These are phyloP conservation scores for Mycalesis mineus DNA, from an alignment of 2,888 invertebrate species.

Conservation along the genomic window DNA sequence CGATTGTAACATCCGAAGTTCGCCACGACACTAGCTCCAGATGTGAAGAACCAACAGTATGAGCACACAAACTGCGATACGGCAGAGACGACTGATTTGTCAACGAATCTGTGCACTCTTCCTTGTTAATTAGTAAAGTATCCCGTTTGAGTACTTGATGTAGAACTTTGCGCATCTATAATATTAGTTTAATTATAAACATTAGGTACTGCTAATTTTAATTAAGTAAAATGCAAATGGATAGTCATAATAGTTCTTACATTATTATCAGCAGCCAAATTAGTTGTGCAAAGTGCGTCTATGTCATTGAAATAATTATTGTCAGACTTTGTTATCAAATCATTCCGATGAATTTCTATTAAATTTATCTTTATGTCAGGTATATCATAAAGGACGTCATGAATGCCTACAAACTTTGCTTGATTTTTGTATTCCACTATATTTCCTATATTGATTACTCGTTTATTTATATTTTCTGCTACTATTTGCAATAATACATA, in stretches of 20 bases:
- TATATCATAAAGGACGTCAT: slow-evolving; percentile 23
- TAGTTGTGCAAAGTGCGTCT: slow-evolving; percentile 34
- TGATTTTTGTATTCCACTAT: slow-evolving; percentile 23
- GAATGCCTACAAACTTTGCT: slow-evolving; percentile 24
- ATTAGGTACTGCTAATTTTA: no score
- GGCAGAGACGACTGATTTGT: slow-evolving; percentile 28
- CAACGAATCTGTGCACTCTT: slow-evolving; percentile 18
- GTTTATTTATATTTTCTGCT: slow-evolving; percentile 39
- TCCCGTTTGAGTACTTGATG: slow-evolving; percentile 31
- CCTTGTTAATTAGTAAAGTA: slow-evolving; percentile 36
- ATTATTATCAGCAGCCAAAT: slow-evolving; percentile 34
- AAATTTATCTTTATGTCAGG: slow-evolving; percentile 25
- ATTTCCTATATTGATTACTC: slow-evolving; percentile 34
- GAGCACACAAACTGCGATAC: slow-evolving; percentile 33
- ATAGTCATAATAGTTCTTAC: slow-evolving; percentile 28
- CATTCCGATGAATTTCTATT: slow-evolving; percentile 22
- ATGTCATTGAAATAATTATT: slow-evolving; percentile 21
- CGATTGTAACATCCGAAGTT: slow-evolving; percentile 26
- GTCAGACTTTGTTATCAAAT: slow-evolving; percentile 17
- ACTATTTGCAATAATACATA: slow-evolving; percentile 40
- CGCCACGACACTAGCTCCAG: slow-evolving; percentile 38
- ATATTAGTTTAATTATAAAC: no score
- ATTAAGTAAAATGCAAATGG: neutral
- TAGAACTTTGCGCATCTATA: slow-evolving; percentile 31
- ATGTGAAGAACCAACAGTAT: slow-evolving; percentile 24